Evolutionary conservation across 2,797 vertebrate species (phyloP), one percentile per base, ranked within the genome.

Genomic region (Tamandua tetradactyla): DNA sequence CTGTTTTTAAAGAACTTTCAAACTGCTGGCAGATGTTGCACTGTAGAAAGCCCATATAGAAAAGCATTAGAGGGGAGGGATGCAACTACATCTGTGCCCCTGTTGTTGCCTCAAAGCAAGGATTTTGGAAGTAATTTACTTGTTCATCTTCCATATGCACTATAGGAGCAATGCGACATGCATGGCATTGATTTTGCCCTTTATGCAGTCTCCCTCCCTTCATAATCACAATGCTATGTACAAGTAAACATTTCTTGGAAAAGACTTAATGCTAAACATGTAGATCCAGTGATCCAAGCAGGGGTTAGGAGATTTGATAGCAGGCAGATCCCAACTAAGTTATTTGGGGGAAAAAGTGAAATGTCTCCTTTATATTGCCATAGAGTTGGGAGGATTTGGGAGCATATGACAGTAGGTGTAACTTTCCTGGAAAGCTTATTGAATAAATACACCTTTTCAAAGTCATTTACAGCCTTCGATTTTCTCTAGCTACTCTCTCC

Each of bases 231-330:
- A 3, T 64, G 35, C 72, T 76, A 55, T 66, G 12, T 47, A 35
- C 17, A 52, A 17, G 74, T 69, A 27, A 82, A 59, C 17, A 88
- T 83, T 87, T 88, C 64, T 30, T 37, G 18, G 78, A 52, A 22
- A 66, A 86, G 47, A 0, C 11, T 37, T 69, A 23, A n/a, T 37
- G 71, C 42, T 69, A 57, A 55, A 64, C 37, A 84, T 49, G 23
- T 44, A 61, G 40, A 37, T 47, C 74, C 91, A 71, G 49, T 30
- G 37, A 52, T 71, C 7, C 13, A 81, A 66, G 84, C 62, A 79
- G 86, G 27, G 80, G 69, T 92, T 88, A 93, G n/a, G n/a, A n/a
- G 92, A 76, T 89, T 93, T 94, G 75, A 71, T 90, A 93, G 30
- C 35, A 96, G 87, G 37, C 4, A n/a, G 18, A 42, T 89, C 72